These are phyloP conservation scores for Phalera bucephala DNA, from an alignment of 2,888 invertebrate genomes.

Conservation along the genomic window DNA sequence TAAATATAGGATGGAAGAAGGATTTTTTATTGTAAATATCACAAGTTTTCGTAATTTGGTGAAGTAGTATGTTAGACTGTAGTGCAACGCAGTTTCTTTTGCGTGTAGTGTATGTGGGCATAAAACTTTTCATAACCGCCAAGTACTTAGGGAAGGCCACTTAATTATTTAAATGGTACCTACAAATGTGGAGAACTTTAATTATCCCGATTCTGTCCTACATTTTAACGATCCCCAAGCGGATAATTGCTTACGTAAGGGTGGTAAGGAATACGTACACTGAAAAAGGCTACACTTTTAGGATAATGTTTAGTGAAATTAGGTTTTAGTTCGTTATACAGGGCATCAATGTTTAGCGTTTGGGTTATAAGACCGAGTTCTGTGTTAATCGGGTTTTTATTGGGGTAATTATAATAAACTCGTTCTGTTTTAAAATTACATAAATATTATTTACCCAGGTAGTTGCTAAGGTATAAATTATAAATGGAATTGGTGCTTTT, in stretches of 20 bases:
- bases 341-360: too few species aligned
- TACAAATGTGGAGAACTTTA: constrained; percentile 46
- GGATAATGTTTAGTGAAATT: constrained; percentile 8
- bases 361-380: too few species aligned
- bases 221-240: constrained; percentile 45
- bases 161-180: constrained; percentile 39
- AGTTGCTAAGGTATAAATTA: too few species aligned
- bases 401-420: not conserved
- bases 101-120: too few species aligned
- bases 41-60: too few species aligned
- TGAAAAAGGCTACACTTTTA: constrained; percentile 33
- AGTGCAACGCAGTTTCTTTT: too few species aligned
- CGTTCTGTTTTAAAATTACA: not conserved
- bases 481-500: too few species aligned
- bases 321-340: not conserved
- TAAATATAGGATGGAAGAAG: too few species aligned
- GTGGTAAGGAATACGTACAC: constrained; percentile 23
- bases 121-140: too few species aligned
- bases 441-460: too few species aligned
- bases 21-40: too few species aligned
- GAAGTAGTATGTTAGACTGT: too few species aligned
- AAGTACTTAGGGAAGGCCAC: constrained; percentile 29
- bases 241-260: constrained; percentile 44
- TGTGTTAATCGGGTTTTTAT: not conserved
- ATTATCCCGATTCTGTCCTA: constrained; percentile 48